Conservation (phyloP, 2,888 invertebrate species). For the Leptothorax acervorum region DNA sequence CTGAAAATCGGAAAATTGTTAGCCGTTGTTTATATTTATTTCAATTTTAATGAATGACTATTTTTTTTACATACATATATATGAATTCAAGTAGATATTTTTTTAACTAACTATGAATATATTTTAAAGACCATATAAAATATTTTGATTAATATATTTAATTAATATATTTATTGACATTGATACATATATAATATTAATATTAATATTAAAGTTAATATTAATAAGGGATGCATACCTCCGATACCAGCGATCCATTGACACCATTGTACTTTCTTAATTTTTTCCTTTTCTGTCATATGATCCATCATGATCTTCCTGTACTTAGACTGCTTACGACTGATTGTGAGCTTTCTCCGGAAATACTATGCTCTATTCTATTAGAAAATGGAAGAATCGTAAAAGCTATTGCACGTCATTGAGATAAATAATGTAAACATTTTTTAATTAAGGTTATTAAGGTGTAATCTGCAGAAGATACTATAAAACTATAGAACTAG, state of each 20-base stretch:
- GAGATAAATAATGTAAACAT: conserved; percentile 21
- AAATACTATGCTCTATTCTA: background rate
- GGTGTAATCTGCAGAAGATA: background rate
- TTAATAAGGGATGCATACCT: conserved; percentile 48
- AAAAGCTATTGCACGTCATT: background rate
- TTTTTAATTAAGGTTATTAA: background rate
- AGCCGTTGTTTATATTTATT: background rate
- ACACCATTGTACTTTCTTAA: conserved; percentile 57
- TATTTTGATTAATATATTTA: background rate
- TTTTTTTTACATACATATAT: background rate
- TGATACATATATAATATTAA: background rate
- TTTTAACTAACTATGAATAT: background rate
- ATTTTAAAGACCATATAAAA: background rate
- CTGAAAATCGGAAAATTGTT: conserved; percentile 54
- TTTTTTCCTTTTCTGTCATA: background rate
- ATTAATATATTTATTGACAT: background rate
- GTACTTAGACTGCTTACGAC: background rate
- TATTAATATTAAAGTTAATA: background rate
- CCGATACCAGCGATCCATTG: conserved; percentile 71
- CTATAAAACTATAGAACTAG: background rate
- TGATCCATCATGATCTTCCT: conserved; percentile 43
- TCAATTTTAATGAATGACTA: background rate
- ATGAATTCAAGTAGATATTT: background rate
- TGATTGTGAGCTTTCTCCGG: background rate
- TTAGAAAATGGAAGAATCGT: background rate